Evolutionary conservation across 2,888 invertebrate genomes (phyloP).

Genomic region (Drosophila barbarae): DNA sequence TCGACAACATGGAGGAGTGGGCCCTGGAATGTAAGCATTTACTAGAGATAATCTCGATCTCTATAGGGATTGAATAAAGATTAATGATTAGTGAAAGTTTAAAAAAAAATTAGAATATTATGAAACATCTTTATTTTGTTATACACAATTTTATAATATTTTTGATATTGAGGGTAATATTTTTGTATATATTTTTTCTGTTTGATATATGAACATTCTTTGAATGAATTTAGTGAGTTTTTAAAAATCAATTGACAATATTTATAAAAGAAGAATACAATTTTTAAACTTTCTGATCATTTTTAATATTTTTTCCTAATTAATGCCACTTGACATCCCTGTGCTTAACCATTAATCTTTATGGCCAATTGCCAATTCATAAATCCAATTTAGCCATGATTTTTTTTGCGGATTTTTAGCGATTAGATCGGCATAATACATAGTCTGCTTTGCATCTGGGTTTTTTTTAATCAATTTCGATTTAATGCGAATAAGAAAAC

Average conservation of each 20-base stretch:
- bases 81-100: neutral
- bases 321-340: neutral
- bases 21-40: constrained; percentile 76
- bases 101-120: neutral
- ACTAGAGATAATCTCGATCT: rapidly evolving
- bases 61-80: neutral
- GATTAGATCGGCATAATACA: constrained; percentile 22
- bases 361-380: constrained; percentile 18
- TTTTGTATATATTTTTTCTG: neutral
- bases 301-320: too few species aligned
- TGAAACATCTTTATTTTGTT: too few species aligned
- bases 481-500: constrained; percentile 1
- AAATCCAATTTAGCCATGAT: constrained; percentile 15
- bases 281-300: too few species aligned
- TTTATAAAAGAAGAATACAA: too few species aligned
- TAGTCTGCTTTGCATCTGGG: neutral
- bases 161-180: neutral
- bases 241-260: too few species aligned
- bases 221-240: too few species aligned
- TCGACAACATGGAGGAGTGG: constrained; percentile 74
- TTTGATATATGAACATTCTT: neutral
- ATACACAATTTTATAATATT: neutral
- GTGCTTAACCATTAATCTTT: neutral
- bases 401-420: constrained; percentile 3
- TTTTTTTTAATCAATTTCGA: neutral